phyloP scores from a whole-genome alignment of 2,113 vertebrate genomes.

The Edolisoma coerulescens region DNA sequence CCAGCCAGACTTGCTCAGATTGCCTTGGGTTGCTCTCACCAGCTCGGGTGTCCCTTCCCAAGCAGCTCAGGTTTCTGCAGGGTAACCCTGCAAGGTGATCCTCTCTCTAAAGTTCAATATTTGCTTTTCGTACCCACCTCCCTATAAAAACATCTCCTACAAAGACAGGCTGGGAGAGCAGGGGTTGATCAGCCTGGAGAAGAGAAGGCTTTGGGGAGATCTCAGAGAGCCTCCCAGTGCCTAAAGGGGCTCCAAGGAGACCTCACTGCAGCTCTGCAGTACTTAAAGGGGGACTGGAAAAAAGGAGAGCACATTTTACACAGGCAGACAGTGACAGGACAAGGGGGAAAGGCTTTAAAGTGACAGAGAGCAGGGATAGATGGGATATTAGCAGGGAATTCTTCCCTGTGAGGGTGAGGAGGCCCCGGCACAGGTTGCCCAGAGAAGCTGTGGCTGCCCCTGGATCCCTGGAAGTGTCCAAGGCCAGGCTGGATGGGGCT shows the following conservation, averaged over 20 bases:
- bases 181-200: neutral
- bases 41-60: neutral
- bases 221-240: neutral
- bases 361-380: neutral
- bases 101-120: neutral
- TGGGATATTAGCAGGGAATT: accelerated
- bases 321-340: neutral
- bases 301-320: neutral
- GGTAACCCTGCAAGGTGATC: neutral
- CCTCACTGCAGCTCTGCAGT: neutral
- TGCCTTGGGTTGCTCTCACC: neutral
- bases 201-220: neutral
- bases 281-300: accelerated
- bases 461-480: neutral
- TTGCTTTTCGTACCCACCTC: neutral
- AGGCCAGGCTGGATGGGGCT: accelerated
- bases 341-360: accelerated
- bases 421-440: neutral
- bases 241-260: neutral
- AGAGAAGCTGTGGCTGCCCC: neutral
- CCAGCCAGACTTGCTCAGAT: neutral
- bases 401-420: accelerated
- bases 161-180: neutral
- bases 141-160: neutral
- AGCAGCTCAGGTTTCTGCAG: neutral